Percentiles rank a stretch among this genome's conserved stretches.
phyloP scores from a whole-genome alignment of 2,113 vertebrate genomes.

The Tretioscincus oriximinensis region DNA sequence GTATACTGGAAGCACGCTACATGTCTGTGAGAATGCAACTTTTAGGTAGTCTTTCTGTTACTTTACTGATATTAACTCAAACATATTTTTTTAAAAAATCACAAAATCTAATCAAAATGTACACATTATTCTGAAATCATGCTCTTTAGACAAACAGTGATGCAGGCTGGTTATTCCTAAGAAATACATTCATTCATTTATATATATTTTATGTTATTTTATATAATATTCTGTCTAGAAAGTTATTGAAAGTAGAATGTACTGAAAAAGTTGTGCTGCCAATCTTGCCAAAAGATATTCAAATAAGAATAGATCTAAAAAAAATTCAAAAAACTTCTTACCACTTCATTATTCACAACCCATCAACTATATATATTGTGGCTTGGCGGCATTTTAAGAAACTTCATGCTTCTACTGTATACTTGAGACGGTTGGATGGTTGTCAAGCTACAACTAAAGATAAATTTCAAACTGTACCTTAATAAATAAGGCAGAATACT shows the following conservation, averaged over 20 bases:
- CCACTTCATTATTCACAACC: not conserved
- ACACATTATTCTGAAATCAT: not conserved
- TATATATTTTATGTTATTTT: not conserved
- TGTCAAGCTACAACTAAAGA: not conserved
- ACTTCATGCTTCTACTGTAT: too few relatives aligned
- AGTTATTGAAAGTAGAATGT: not conserved
- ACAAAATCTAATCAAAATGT: not conserved
- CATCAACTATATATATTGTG: not conserved
- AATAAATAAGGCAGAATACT: not conserved
- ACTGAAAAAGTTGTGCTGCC: not conserved
- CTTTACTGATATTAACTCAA: not conserved
- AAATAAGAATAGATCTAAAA: not conserved
- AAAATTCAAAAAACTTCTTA: too few relatives aligned
- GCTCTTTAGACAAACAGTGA: not conserved
- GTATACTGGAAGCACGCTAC: too few relatives aligned
- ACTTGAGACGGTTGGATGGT: not conserved
- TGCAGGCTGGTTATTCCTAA: not conserved
- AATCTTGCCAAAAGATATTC: not conserved
- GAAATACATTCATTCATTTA: not conserved
- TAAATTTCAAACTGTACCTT: not conserved
- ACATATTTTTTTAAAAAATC: not conserved
- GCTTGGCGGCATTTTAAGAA: not conserved
- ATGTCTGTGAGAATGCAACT: too few relatives aligned
- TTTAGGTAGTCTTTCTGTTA: not conserved
- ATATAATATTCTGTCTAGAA: not conserved